Base-by-base conservation (phyloP, 1,140 invertebrate species). In the Brachionus calyciflorus region DNA sequence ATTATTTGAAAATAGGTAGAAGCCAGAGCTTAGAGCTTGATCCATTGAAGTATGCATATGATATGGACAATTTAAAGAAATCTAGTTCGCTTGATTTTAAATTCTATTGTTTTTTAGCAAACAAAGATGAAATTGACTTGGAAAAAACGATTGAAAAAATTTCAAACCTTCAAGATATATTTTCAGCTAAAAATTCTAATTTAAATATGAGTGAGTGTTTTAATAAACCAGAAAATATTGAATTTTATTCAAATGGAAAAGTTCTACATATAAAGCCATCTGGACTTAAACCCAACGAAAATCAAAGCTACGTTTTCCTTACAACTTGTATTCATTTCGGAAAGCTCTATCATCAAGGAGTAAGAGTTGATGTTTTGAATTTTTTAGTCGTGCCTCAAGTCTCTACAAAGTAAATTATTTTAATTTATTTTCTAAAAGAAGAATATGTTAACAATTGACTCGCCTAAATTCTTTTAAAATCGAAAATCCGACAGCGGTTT, bases 31-130 rank as follows among this genome's bases (percentile, higher is more conserved):
- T 68, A 4, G 10, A 9, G 0, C 17, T 68, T 26, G 40, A 68
- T 26, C 63, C 63, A 2, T 17, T 68, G 12, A 26, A 44, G 19
- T 48, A 68, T 37, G 37, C 63, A 14, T 68, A 68, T 26, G 63
- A 68, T 48, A 68, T 68, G 17, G 63, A 68, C 19, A 26, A 26
- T 12, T 44, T 68, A 10, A 33, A 5, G 1, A 12, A 17, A 12
- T 33, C 63, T 26, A 0, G 26, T 21, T 41, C 33, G 14, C 63
- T 68, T 26, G 3, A 68, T 26, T 68, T 68, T 68, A 14, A 40
- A 4, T 68, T 68, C 40, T 44, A 26, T 14, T 68, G 63, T 41
- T 28, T 55, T 55, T 9, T 30, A 14, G 24, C 33, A 10, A 21
- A 55, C 24, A 55, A 28, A 30, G 4, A 28, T 28, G n/a, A n/a